Percentiles rank a stretch among this genome's conserved stretches.
phyloP scores from a whole-genome alignment of 2,888 invertebrate species.

The Orthosia gracilis region DNA sequence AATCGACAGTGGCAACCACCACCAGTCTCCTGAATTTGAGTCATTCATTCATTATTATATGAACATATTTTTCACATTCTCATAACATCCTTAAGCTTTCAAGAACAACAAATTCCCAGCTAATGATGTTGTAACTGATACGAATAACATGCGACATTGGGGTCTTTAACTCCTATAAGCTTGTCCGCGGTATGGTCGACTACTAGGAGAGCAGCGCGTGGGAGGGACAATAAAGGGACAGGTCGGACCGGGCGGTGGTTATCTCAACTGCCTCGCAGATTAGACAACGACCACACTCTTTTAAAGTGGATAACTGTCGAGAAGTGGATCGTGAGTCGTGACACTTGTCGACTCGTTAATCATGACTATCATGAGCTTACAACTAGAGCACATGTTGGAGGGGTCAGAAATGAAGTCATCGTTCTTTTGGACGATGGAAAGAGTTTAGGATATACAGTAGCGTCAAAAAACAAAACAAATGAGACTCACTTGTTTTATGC shows the following conservation, averaged over 20 bases:
- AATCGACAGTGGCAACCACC: no score
- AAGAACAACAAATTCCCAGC: background rate
- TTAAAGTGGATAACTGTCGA: conserved; percentile 61
- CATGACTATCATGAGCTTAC: conserved; percentile 19
- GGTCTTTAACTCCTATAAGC: conserved; percentile 2
- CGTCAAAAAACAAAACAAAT: background rate
- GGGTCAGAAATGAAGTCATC: background rate
- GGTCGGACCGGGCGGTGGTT: conserved; percentile 46
- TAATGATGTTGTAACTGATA: conserved; percentile 17
- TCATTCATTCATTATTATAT: background rate
- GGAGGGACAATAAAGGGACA: conserved; percentile 57
- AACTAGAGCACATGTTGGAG: background rate
- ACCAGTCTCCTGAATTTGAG: background rate
- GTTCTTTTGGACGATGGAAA: background rate
- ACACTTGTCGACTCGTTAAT: conserved; percentile 35
- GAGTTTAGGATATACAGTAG: background rate
- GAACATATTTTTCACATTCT: background rate
- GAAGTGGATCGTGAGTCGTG: conserved; percentile 41
- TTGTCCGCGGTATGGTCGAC: conserved; percentile 18
- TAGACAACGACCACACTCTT: conserved; percentile 55
- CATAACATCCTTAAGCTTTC: background rate
- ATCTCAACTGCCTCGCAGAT: conserved; percentile 62
- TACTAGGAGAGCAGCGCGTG: conserved; percentile 44
- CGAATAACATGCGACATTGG: background rate
- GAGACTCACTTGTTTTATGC: conserved; percentile 16